phyloP scores from a whole-genome alignment of 92 coral and sea anemone genomes.

The Siderastrea radians region DNA sequence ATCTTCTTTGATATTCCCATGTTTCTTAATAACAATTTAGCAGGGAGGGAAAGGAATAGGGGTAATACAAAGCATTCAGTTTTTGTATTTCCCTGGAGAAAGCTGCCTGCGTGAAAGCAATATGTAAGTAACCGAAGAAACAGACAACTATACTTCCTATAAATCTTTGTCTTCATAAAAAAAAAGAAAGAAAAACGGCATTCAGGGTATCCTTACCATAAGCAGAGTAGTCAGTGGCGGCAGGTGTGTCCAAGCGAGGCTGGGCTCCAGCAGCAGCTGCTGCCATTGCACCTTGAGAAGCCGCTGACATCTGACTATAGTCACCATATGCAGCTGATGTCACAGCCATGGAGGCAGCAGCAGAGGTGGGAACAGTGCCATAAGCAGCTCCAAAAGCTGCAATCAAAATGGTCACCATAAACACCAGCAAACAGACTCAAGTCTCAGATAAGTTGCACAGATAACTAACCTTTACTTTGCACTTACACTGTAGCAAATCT shows the following conservation, averaged over 20 bases:
- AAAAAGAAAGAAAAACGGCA: too few relatives aligned
- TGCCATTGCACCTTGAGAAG: constrained; percentile 58
- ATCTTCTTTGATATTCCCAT: too few relatives aligned
- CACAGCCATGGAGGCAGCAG: constrained; percentile 19
- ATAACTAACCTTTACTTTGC: too few relatives aligned
- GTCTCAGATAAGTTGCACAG: too few relatives aligned
- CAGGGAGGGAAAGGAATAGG: too few relatives aligned
- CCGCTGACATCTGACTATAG: constrained; percentile 53
- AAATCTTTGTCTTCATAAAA: neutral
- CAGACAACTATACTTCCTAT: neutral
- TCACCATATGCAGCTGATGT: constrained; percentile 39
- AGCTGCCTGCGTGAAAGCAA: too few relatives aligned
- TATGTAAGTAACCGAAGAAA: too few relatives aligned
- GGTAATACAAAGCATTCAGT: too few relatives aligned
- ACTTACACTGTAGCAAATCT: too few relatives aligned
- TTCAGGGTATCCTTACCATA: constrained; percentile 33
- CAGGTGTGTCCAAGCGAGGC: constrained; percentile 63
- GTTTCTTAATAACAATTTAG: too few relatives aligned
- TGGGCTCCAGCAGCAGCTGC: constrained; percentile 58
- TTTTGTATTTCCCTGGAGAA: too few relatives aligned
- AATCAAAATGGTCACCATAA: neutral
- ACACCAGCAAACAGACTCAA: too few relatives aligned
- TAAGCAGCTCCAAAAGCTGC: constrained; percentile 32
- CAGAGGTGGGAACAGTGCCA: constrained; percentile 40
- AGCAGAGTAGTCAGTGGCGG: constrained; percentile 65